A percentile compares a stretch with the other conserved stretches of the same genome.
These are phyloP conservation scores for Ethmia dodecea DNA, from an alignment of 2,888 invertebrate species.

Conservation along the genomic window DNA sequence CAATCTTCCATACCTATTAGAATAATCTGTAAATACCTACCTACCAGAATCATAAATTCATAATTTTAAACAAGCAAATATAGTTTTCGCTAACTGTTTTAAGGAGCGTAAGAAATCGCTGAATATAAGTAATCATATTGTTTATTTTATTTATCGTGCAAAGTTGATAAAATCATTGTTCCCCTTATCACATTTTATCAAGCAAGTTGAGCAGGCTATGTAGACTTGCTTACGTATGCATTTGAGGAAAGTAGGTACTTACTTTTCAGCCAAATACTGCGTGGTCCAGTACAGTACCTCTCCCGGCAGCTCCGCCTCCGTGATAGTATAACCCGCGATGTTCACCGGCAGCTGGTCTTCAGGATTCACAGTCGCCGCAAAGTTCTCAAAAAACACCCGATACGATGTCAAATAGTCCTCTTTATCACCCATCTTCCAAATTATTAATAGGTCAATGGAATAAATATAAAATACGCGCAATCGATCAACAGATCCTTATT, in stretches of 20 bases:
- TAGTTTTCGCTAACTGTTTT: too few relatives aligned
- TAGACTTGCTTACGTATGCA: too few relatives aligned
- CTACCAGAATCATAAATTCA: too few relatives aligned
- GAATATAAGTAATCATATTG: too few relatives aligned
- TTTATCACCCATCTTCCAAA: constrained; percentile 70
- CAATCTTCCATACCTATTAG: too few relatives aligned
- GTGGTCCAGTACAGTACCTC: constrained; percentile 87
- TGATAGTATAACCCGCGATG: constrained; percentile 82
- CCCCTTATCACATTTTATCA: too few relatives aligned
- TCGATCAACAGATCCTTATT: constrained; percentile 41
- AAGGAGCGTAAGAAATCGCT: too few relatives aligned
- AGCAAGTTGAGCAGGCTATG: too few relatives aligned
- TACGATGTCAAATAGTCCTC: constrained; percentile 84
- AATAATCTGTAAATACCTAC: too few relatives aligned
- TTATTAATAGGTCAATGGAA: constrained; percentile 20
- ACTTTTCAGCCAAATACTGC: constrained; percentile 87
- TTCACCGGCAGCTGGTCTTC: constrained; percentile 86
- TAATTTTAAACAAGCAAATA: too few relatives aligned
- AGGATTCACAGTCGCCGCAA: constrained; percentile 82
- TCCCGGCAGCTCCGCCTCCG: constrained; percentile 83
- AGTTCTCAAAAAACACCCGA: constrained; percentile 84
- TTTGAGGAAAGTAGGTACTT: constrained; percentile 66
- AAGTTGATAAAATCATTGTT: too few relatives aligned
- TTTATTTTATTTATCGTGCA: too few relatives aligned
- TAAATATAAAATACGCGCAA: constrained; percentile 27